phyloP scores from a whole-genome alignment of 1,140 invertebrate genomes.

The Stegodyphus dumicola region DNA sequence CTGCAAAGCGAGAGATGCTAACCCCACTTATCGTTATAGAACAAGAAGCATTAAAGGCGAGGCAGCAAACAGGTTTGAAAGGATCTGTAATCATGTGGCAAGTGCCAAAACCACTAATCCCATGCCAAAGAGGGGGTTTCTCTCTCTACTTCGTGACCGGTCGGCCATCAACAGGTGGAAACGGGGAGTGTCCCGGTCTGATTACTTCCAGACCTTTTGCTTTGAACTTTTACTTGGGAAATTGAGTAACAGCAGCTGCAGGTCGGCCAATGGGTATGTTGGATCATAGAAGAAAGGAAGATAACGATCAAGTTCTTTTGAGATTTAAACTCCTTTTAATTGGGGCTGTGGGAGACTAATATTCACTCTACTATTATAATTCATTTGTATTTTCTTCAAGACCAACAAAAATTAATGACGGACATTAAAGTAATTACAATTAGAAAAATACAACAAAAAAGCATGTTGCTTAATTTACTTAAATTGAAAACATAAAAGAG shows the following conservation, averaged over 20 bases:
- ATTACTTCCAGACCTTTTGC: slow-evolving; percentile 15
- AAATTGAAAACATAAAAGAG: no score
- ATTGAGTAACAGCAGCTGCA: slow-evolving; percentile 36
- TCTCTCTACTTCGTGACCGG: slow-evolving; percentile 34
- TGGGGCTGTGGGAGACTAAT: no score
- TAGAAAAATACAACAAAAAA: no score
- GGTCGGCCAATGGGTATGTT: no score
- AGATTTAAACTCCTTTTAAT: no score
- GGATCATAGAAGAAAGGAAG: no score
- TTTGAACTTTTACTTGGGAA: background rate
- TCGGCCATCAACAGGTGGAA: slow-evolving; percentile 39
- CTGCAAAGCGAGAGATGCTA: background rate
- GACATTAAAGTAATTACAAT: no score
- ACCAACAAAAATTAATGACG: no score
- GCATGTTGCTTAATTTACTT: no score
- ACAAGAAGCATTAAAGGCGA: background rate
- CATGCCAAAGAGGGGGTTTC: background rate
- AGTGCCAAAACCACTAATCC: slow-evolving; percentile 46
- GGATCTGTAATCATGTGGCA: slow-evolving; percentile 10
- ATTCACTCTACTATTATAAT: no score
- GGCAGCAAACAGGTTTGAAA: background rate
- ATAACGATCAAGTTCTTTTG: no score
- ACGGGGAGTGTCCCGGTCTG: slow-evolving; percentile 31
- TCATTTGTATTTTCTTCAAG: no score
- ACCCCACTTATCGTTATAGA: slow-evolving; percentile 15